Evolutionary conservation across 2,888 invertebrate genomes (phyloP).

Genomic region (Hymenopus coronatus): DNA sequence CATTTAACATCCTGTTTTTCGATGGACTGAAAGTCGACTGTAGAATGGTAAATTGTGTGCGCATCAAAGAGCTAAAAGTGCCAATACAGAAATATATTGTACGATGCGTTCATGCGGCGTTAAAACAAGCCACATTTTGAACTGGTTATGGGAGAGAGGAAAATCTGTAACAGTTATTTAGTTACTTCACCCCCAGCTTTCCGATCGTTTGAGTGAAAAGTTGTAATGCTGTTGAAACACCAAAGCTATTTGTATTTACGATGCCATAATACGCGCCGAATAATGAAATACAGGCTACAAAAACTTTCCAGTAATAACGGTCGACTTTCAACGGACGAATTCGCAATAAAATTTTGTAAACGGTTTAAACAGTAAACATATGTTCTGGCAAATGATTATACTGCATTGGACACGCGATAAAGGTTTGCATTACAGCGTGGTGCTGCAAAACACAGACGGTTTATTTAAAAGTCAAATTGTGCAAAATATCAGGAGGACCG

Average conservation of each 20-base stretch:
- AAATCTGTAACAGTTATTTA: background rate
- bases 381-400: background rate
- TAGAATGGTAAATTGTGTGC: background rate
- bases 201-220: background rate
- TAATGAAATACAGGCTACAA: background rate
- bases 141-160: background rate
- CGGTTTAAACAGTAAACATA: background rate
- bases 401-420: background rate
- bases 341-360: background rate
- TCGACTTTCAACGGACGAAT: background rate
- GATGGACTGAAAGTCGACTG: background rate
- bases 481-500: background rate
- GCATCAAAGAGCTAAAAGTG: background rate
- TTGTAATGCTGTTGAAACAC: background rate
- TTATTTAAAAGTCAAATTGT: background rate
- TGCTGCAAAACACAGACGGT: background rate
- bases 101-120: background rate
- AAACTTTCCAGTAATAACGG: background rate
- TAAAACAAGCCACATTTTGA: background rate
- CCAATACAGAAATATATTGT: background rate
- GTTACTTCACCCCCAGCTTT: background rate
- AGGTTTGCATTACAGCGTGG: background rate
- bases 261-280: background rate
- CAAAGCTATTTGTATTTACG: background rate
- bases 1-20: no score